Evolutionary conservation across 2,113 vertebrate species (phyloP), one percentile per base, ranked within the genome.

Genomic region (Chrysochloris asiatica): DNA sequence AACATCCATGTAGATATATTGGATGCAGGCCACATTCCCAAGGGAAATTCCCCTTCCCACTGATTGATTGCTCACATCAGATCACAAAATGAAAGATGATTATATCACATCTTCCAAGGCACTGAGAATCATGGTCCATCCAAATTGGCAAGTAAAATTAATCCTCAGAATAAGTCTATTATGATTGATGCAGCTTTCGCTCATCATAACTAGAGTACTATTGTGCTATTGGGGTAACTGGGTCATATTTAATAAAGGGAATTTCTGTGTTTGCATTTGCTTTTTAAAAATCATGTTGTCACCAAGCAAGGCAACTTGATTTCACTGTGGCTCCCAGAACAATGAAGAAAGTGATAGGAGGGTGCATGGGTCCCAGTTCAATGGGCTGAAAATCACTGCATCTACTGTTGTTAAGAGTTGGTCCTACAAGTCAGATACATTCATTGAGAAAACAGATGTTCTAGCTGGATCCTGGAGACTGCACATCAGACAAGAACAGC

Each of bases 241-340:
- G 4, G n/a, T n/a, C 7, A 4, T 3, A 11, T 9, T 1, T 0
- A 6, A 1, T 0, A 33, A 3, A 2, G 0, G 50, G 26, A 0
- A 2, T 24, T 7, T 76, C 61, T 36, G 17, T 2, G 4, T 22
- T 9, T 24, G 1, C 0, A 0, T 69, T 3, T 19, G 28, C 2
- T 38, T 38, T 69, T 75, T 43, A 16, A 0, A 50, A 50, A 56
- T 19, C 12, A 0, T 2, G 63, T 4, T 6, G 8, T 45, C 13
- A 12, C 21, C 43, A 19, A 6, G 28, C 0, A 8, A 72, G 52
- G 75, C 11, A 36, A 28, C 59, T 30, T 4, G 0, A 6, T 2
- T 13, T 19, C 3, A 0, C 4, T 0, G 26, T 4, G 47, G 26
- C 2, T 17, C 33, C 19, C 33, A 45, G 36, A 38, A 28, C 26